phyloP scores from a whole-genome alignment of 2,888 invertebrate genomes.

The Yponomeuta evonymella region DNA sequence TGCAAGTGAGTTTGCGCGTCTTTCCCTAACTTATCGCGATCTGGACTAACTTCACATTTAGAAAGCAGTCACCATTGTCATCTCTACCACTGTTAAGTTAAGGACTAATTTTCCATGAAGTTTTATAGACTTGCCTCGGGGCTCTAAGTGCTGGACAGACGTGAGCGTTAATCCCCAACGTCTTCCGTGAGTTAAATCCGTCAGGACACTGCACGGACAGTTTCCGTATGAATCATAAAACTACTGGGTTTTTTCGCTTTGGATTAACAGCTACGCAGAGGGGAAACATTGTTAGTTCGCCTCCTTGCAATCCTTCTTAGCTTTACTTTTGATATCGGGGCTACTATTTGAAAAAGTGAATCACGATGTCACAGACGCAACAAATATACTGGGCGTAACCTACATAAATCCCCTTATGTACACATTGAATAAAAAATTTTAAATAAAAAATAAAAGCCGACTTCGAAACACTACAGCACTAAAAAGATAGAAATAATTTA shows the following conservation, averaged over 20 bases:
- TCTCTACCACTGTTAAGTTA: neutral
- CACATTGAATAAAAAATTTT: too few species aligned
- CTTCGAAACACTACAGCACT: too few species aligned
- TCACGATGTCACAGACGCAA: too few species aligned
- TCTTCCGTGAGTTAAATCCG: neutral
- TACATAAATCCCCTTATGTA: too few species aligned
- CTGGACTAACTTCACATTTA: neutral
- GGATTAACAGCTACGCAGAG: neutral
- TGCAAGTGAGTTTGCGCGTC: neutral
- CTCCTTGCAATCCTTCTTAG: too few species aligned
- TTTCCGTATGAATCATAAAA: neutral
- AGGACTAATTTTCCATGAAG: neutral
- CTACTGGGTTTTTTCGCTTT: neutral
- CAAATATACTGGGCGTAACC: too few species aligned
- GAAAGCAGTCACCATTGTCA: neutral
- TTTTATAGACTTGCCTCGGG: too few species aligned
- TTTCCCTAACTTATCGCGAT: neutral
- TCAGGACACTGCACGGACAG: conserved; percentile 1
- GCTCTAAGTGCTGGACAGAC: neutral
- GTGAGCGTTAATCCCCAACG: neutral
- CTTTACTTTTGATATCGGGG: too few species aligned
- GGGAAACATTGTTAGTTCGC: too few species aligned
- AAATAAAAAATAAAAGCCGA: too few species aligned
- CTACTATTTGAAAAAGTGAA: too few species aligned
- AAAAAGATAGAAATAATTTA: too few species aligned